Percentiles rank a stretch among this genome's conserved stretches.
These are phyloP conservation scores for Tor tambroides DNA, from an alignment of 2,113 vertebrate genomes.

Conservation along the genomic window DNA sequence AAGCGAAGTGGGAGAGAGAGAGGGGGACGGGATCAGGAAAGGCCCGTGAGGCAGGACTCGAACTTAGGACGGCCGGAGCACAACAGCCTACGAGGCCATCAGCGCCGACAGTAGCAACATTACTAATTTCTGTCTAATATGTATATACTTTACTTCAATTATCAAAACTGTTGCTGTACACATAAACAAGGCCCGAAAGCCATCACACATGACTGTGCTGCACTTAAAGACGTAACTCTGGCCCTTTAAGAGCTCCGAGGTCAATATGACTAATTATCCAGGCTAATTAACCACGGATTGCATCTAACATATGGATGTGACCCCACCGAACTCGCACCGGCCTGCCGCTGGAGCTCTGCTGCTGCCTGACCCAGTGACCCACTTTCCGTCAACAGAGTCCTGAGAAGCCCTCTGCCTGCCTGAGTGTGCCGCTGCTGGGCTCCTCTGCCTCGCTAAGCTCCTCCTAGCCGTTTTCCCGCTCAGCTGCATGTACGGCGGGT, in stretches of 20 bases:
- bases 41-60: too few species aligned
- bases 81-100: too few species aligned
- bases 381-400: slow-evolving; percentile 46
- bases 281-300: background rate
- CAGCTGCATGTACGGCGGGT: background rate
- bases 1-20: too few species aligned
- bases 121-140: too few species aligned
- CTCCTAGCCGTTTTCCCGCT: slow-evolving; percentile 34
- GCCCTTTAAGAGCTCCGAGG: background rate
- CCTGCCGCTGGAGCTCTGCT: slow-evolving; percentile 3
- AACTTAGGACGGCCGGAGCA: too few species aligned
- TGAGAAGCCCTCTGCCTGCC: slow-evolving; percentile 25
- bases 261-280: background rate
- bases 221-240: background rate
- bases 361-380: slow-evolving; percentile 62
- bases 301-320: slow-evolving; percentile 28
- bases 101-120: too few species aligned
- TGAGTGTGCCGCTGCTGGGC: slow-evolving; percentile 35
- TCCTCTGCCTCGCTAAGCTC: slow-evolving; percentile 33
- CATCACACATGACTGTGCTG: background rate
- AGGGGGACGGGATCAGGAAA: too few species aligned
- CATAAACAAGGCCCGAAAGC: background rate
- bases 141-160: background rate
- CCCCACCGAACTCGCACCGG: slow-evolving; percentile 16
- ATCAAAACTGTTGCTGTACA: background rate